These are phyloP conservation scores for Drosophila busckii DNA, from an alignment of 1,140 invertebrate genomes.

Conservation along the genomic window DNA sequence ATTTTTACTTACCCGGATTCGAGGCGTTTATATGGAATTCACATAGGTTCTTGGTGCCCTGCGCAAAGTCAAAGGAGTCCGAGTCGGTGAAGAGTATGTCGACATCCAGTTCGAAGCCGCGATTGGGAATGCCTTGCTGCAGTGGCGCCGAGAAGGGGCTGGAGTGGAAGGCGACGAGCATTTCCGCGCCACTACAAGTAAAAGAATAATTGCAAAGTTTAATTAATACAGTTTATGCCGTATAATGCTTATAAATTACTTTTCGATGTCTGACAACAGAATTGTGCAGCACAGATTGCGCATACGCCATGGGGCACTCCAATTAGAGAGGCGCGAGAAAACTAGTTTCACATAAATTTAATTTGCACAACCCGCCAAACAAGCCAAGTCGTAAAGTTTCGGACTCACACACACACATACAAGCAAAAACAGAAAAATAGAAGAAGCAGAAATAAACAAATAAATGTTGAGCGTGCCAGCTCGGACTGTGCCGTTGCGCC, in stretches of 20 bases:
- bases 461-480: conserved; percentile 34
- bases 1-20: conserved; percentile 78
- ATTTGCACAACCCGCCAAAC: conserved; percentile 70
- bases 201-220: background rate
- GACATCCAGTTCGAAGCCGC: conserved; percentile 90
- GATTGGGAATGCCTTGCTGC: conserved; percentile 83
- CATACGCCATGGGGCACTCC: conserved; percentile 44
- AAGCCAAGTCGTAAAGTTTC: conserved; percentile 70
- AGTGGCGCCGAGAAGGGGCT: conserved; percentile 87
- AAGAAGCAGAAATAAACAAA: conserved; percentile 38
- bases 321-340: conserved; percentile 69
- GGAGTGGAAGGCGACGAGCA: conserved; percentile 92
- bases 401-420: conserved; percentile 17
- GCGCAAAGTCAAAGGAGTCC: conserved; percentile 85
- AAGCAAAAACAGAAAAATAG: conserved; percentile 29
- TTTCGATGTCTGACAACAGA: no score
- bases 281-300: conserved; percentile 32
- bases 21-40: conserved; percentile 87
- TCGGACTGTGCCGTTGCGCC: conserved; percentile 37
- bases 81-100: conserved; percentile 93
- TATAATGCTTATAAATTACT: conserved; percentile 2
- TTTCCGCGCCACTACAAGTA: conserved; percentile 84
- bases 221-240: background rate
- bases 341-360: conserved; percentile 66
- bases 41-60: conserved; percentile 81